Percentiles rank a stretch among this genome's conserved stretches.
Conservation (phyloP, 2,797 vertebrate species). For the Peromyscus melanophrys region DNA sequence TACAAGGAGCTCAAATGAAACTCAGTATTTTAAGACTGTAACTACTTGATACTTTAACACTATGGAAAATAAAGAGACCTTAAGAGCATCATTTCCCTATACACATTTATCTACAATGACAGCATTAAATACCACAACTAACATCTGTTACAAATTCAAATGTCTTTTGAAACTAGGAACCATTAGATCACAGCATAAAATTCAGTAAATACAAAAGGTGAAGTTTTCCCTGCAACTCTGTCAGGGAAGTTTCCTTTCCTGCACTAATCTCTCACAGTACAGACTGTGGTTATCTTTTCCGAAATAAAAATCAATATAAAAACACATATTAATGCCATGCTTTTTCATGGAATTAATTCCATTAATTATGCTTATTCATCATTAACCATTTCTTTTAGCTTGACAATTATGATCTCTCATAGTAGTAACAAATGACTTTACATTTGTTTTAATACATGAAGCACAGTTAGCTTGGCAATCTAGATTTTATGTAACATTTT, state of each 20-base stretch:
- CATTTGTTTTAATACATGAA: slow-evolving; percentile 4
- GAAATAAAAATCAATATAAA: neutral
- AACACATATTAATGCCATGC: neutral
- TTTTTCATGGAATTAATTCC: neutral
- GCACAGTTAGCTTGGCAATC: neutral
- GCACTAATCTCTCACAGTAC: neutral
- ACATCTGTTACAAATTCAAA: neutral
- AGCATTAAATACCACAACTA: neutral
- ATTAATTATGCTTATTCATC: neutral
- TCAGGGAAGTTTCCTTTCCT: neutral
- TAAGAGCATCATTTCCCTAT: neutral
- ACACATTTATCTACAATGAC: neutral
- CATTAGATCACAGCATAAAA: neutral
- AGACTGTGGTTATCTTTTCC: neutral
- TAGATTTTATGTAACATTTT: slow-evolving; percentile 24
- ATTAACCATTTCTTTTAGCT: neutral
- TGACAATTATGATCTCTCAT: neutral
- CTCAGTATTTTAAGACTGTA: neutral
- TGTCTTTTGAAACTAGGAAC: neutral
- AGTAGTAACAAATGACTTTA: slow-evolving; percentile 14
- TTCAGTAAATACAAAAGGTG: neutral
- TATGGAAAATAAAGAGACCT: neutral
- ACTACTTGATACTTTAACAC: neutral
- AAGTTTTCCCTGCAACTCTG: neutral
- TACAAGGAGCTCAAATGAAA: slow-evolving; percentile 44